Conservation (phyloP, 2,113 vertebrate species). For the Clarias gariepinus region DNA sequence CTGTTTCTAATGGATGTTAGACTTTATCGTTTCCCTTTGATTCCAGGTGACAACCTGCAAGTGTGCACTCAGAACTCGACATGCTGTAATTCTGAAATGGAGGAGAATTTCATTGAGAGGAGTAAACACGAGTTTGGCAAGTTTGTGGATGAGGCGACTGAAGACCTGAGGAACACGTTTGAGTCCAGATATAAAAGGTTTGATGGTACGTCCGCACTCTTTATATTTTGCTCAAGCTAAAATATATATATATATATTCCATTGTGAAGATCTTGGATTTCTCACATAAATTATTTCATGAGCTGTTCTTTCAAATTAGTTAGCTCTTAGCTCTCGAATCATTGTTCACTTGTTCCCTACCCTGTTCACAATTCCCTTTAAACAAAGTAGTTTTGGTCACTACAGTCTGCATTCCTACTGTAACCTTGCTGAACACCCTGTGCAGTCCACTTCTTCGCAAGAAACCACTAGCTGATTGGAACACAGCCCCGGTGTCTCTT, state of each 20-base stretch:
- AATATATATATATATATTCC: not conserved
- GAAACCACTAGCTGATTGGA: too few species aligned
- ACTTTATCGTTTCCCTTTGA: not conserved
- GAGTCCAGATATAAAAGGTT: slow-evolving; percentile 91
- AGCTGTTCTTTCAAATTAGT: not conserved
- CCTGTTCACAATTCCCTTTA: too few species aligned
- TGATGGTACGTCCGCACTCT: slow-evolving; percentile 80
- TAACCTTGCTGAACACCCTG: too few species aligned
- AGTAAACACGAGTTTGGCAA: slow-evolving; percentile 92
- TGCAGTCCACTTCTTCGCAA: too few species aligned
- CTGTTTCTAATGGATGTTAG: not conserved
- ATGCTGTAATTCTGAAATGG: slow-evolving; percentile 93
- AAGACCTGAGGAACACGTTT: slow-evolving; percentile 88
- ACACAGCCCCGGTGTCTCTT: too few species aligned
- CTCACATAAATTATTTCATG: not conserved
- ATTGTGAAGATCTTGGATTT: not conserved
- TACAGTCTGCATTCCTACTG: too few species aligned
- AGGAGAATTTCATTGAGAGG: slow-evolving; percentile 85
- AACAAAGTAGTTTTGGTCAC: too few species aligned
- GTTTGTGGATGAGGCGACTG: slow-evolving; percentile 85
- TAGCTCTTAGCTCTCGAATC: too few species aligned
- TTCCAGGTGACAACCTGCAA: slow-evolving; percentile 85
- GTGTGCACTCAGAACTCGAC: slow-evolving; percentile 89
- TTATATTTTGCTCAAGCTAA: not conserved
- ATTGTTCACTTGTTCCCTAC: too few species aligned